These are phyloP conservation scores for Notocelia uddmanniana DNA, from an alignment of 2,888 invertebrate species.

Conservation along the genomic window DNA sequence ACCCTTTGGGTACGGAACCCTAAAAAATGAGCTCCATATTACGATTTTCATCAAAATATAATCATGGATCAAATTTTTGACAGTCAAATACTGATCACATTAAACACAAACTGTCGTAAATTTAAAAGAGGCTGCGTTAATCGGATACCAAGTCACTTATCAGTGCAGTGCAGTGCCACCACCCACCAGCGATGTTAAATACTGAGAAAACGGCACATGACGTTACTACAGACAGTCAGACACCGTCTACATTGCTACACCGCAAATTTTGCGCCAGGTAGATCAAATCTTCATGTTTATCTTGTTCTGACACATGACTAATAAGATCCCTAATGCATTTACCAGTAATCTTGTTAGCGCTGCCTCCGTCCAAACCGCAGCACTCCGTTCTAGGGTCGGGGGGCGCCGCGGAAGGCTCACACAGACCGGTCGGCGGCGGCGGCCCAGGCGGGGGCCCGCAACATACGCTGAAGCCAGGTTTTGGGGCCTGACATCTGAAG, in stretches of 20 bases:
- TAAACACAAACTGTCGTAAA: background rate
- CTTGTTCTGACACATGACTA: too few relatives aligned
- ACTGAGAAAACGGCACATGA: background rate
- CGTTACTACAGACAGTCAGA: background rate
- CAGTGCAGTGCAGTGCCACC: background rate
- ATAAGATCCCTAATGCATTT: conserved; percentile 19
- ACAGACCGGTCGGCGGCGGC: conserved; percentile 39
- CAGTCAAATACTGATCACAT: background rate
- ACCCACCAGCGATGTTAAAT: background rate
- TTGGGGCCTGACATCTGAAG: conserved; percentile 2
- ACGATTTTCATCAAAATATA: background rate
- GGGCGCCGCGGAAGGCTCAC: conserved; percentile 54
- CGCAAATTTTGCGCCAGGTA: background rate
- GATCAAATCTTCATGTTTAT: background rate
- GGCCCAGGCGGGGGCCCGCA: conserved; percentile 22
- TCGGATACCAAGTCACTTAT: too few relatives aligned
- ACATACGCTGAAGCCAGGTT: conserved; percentile 22
- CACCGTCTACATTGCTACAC: background rate
- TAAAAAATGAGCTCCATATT: too few relatives aligned
- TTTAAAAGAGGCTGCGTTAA: background rate
- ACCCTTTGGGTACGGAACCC: too few relatives aligned
- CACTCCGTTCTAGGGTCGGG: conserved; percentile 60
- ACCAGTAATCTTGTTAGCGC: conserved; percentile 62
- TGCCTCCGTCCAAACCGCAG: conserved; percentile 59
- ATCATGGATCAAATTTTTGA: background rate